Evolutionary conservation across 2,888 invertebrate genomes (phyloP), one percentile per base, ranked within the genome.

Genomic region (Microplitis deprimator): DNA sequence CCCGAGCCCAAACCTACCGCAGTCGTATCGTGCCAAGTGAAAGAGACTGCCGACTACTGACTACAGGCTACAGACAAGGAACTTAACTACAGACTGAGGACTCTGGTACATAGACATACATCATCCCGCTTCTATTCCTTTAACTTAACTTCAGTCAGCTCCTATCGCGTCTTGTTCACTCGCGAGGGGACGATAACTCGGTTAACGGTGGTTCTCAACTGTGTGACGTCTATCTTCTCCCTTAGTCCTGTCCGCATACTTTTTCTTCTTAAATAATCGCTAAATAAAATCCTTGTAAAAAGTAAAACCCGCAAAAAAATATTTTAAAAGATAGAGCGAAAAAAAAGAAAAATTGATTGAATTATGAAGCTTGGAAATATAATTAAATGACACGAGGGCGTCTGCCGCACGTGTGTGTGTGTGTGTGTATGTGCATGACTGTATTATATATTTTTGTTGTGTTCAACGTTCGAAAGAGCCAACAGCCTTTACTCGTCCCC

Each of bases 171-270:
- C 61, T 16, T 73, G 67, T 41, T 39, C 29, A 40, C 17, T 39
- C 64, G 16, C 10, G 73, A 75, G 86, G 86, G 84, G 86, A 83
- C 80, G 83, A 80, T 87, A 87, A 87, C 86, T 87, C 81, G 79
- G 84, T 87, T 87, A 87, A 83, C 50, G 78, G 82, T 40, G 86
- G 87, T 85, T 85, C 87, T 84, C 87, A 87, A 86, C 82, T 64
- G 76, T 67, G 62, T 29, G 73, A 40, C 40, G 16, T 50, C 6
- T 59, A 6, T 6, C 29, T 38, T 17, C 29, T 29, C 17, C 29
- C 16, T 62, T 62, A n/a, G 62, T 16, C 16, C 4, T 7, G 62
- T 62, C 29, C 6, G 7, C 7, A 70, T 20, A 29, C 17, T 16
- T 20, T 8, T 50, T 41, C 8, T 5, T 68, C 13, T 8, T 5